These are phyloP conservation scores for Idaea aversata DNA, from an alignment of 2,888 invertebrate genomes.

Conservation along the genomic window DNA sequence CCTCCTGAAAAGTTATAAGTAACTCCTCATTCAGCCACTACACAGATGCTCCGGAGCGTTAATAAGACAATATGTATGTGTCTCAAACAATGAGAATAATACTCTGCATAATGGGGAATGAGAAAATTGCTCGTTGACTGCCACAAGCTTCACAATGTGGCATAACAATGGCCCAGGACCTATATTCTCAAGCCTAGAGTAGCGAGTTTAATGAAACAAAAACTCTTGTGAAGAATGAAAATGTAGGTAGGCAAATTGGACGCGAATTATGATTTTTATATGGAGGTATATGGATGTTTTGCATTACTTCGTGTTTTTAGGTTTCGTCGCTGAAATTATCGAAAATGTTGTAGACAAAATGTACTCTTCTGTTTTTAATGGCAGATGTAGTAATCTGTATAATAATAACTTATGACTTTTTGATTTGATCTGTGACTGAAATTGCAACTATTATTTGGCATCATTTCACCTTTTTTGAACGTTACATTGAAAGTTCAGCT, in stretches of 20 bases:
- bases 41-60: constrained; percentile 39
- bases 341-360: no score
- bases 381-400: no score
- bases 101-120: constrained; percentile 70
- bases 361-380: no score
- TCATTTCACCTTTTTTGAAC: no score
- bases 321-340: neutral
- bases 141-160: constrained; percentile 65
- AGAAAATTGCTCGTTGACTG: constrained; percentile 74
- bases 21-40: constrained; percentile 35
- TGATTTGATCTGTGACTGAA: no score
- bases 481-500: no score
- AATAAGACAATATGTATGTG: constrained; percentile 61
- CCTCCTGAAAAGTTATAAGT: constrained; percentile 13
- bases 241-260: constrained; percentile 57
- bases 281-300: constrained; percentile 5
- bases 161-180: constrained; percentile 66
- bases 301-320: constrained; percentile 11
- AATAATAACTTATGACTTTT: no score
- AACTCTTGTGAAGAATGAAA: constrained; percentile 62
- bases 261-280: constrained; percentile 39
- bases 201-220: constrained; percentile 67
- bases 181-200: constrained; percentile 60
- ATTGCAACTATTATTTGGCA: no score
- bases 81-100: constrained; percentile 70